Conservation (phyloP, 2,888 invertebrate species). For the Petrophora chlorosata region DNA sequence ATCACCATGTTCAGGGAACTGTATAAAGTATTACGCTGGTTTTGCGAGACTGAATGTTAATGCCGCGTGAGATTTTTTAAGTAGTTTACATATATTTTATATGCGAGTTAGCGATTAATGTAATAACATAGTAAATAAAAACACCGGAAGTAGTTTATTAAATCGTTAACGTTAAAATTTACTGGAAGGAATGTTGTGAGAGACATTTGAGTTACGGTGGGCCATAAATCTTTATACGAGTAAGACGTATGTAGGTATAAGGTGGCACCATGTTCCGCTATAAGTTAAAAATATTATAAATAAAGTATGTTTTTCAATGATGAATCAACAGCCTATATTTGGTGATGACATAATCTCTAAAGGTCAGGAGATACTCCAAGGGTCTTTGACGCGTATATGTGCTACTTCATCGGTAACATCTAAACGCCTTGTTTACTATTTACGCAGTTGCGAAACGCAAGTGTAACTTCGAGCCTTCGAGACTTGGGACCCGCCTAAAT, state of each 20-base stretch:
- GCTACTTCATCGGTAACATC: constrained; percentile 21
- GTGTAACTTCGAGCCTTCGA: constrained; percentile 38
- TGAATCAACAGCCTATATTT: constrained; percentile 21
- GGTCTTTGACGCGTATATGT: constrained; percentile 28
- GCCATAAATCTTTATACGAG: constrained; percentile 18
- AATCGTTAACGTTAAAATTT: constrained; percentile 10
- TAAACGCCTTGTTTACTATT: constrained; percentile 32
- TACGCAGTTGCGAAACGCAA: constrained; percentile 54
- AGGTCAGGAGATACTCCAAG: constrained; percentile 26
- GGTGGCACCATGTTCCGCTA: constrained; percentile 1
- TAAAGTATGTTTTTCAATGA: not conserved
- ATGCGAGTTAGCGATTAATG: constrained; percentile 8
- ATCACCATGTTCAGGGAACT: constrained; percentile 34
- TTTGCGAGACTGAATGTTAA: constrained; percentile 10
- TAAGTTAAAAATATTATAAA: constrained; percentile 5
- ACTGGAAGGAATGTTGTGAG: constrained; percentile 5
- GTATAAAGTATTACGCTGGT: constrained; percentile 14
- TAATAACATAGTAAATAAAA: constrained; percentile 11
- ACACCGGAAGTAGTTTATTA: constrained; percentile 21
- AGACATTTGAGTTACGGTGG: constrained; percentile 13
- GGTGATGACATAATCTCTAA: constrained; percentile 33
- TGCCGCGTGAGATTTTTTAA: constrained; percentile 3
- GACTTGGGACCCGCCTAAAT: constrained; percentile 55
- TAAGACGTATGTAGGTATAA: too few species aligned
- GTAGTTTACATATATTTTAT: constrained; percentile 14